Percentiles rank a stretch among this genome's conserved stretches.
Evolutionary conservation across 2,888 invertebrate genomes (phyloP).

Genomic region (Phania funesta): DNA sequence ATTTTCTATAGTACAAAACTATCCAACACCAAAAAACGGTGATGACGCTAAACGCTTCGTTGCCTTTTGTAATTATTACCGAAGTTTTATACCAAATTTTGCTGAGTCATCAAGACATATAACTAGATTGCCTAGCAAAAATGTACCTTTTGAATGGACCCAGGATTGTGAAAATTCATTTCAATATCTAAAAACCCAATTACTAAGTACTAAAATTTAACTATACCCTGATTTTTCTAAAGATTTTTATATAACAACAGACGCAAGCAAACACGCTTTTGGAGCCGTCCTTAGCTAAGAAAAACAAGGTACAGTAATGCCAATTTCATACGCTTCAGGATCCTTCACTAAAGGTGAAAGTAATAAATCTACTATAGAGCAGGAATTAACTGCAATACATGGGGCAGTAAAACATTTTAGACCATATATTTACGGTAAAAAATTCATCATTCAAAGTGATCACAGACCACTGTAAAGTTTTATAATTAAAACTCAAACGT

Average conservation of each 20-base stretch:
- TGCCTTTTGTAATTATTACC: background rate
- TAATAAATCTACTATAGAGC: too few relatives aligned
- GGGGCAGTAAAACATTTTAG: too few relatives aligned
- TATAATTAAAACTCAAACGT: too few relatives aligned
- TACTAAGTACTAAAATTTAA: background rate
- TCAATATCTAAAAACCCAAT: background rate
- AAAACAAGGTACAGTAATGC: too few relatives aligned
- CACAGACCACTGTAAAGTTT: background rate
- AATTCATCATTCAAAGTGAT: background rate
- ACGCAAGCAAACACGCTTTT: too few relatives aligned
- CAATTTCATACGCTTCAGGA: too few relatives aligned
- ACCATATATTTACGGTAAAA: background rate
- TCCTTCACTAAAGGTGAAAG: too few relatives aligned
- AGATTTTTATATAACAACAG: background rate
- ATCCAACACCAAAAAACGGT: background rate
- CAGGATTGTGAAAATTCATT: conserved; percentile 6
- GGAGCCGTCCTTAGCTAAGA: too few relatives aligned
- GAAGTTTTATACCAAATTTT: background rate
- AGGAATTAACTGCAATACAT: too few relatives aligned
- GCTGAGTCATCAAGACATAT: background rate
- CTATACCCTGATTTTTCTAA: background rate
- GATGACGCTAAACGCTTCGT: background rate
- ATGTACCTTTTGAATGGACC: background rate
- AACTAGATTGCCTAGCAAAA: background rate
- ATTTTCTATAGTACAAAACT: background rate